Conservation (phyloP, 2,797 vertebrate species). For the Odontamblyopus lacepedii region DNA sequence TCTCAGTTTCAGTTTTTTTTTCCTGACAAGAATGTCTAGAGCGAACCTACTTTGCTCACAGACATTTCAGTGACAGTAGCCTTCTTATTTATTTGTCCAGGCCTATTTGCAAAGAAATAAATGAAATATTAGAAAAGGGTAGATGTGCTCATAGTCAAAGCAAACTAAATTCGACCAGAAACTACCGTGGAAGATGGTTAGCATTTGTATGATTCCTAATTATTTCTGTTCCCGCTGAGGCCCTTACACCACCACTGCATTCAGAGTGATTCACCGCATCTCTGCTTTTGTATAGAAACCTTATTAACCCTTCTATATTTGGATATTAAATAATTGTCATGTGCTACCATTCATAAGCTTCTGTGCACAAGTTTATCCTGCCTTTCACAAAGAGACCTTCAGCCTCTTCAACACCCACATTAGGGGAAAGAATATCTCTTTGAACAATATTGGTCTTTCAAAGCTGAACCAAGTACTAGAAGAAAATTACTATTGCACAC, state of each 20-base stretch:
- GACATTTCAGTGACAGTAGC: constrained; percentile 18
- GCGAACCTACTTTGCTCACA: constrained; percentile 34
- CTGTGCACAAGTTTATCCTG: constrained; percentile 35
- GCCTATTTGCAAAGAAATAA: constrained; percentile 44
- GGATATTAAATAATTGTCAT: constrained; percentile 1
- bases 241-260: constrained; percentile 69
- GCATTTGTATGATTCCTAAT: constrained; percentile 8
- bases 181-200: background rate
- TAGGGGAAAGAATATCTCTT: constrained; percentile 21
- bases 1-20: constrained; percentile 45
- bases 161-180: constrained; percentile 16
- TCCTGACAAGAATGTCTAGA: constrained; percentile 51
- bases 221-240: constrained; percentile 57
- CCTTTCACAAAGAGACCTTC: constrained; percentile 28
- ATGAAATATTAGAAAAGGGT: constrained; percentile 24
- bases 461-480: constrained; percentile 44
- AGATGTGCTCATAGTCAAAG: constrained; percentile 11
- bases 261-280: constrained; percentile 50
- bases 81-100: constrained; percentile 36
- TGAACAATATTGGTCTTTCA: constrained; percentile 41
- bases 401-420: constrained; percentile 68
- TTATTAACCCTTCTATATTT: constrained; percentile 2
- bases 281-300: constrained; percentile 9
- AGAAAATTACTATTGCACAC: constrained; percentile 5
- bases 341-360: constrained; percentile 1